Evolutionary conservation across 2,888 invertebrate genomes (phyloP).

Genomic region (Bimastos eiseni): DNA sequence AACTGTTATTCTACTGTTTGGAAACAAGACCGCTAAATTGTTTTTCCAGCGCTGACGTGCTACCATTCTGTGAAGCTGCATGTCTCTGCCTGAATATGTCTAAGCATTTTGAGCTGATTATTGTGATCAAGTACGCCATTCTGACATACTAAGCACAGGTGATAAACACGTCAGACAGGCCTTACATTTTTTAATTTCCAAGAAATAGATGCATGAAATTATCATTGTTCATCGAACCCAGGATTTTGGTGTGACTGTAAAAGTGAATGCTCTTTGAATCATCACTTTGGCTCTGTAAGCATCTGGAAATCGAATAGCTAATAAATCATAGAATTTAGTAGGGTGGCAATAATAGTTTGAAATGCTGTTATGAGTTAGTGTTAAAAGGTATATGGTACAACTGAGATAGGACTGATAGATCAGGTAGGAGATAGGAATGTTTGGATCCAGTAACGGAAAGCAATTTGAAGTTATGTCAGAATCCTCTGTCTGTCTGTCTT

Average conservation of each 20-base stretch:
- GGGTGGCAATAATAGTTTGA: background rate
- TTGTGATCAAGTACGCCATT: background rate
- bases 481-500: background rate
- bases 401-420: background rate
- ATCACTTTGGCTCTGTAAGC: background rate
- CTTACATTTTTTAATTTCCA: background rate
- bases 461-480: background rate
- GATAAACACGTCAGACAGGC: background rate
- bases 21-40: background rate
- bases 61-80: background rate
- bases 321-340: background rate
- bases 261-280: background rate
- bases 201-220: background rate
- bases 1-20: background rate
- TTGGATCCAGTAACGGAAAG: background rate
- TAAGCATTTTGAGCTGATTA: background rate
- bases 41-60: background rate
- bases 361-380: background rate
- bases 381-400: background rate
- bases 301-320: background rate
- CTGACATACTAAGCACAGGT: background rate
- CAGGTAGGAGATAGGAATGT: background rate
- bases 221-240: background rate
- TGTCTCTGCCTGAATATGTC: background rate
- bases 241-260: background rate